Evolutionary conservation across 2,113 vertebrate genomes (phyloP), one percentile per base, ranked within the genome.

Genomic region (Cercopithecus mona): DNA sequence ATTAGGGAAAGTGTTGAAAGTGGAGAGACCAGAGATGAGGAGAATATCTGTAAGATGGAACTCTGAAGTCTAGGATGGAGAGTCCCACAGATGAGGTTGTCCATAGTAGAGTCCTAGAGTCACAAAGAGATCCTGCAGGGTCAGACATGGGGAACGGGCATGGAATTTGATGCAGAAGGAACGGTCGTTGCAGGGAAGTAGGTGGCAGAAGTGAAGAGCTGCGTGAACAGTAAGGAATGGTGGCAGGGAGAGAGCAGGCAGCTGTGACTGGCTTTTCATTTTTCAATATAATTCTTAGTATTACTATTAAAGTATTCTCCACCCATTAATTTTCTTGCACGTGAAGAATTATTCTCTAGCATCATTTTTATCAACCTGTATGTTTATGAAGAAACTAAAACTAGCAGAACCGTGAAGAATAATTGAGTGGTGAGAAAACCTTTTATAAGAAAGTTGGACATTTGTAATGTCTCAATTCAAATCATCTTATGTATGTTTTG

Each of bases 381-480:
- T 79, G n/a, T 96, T 85, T 93, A 12, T 90, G 48, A 90, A 88
- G 88, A 95, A 50, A 70, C 14, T 20, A 48, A 43, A 81, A 85
- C 43, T 50, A 76, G 48, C 8, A n/a, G n/a, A 64, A 13, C 48
- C 32, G 35, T 23, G 43, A 40, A 82, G 25, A 86, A 40, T 91
- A 59, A 82, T 50, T 66, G 68, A 66, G 16, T 73, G 22, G 1
- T 0, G 0, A 93, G 94, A 50, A 96, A 55, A 23, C 25, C 38
- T 83, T 94, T 86, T 55, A 48, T 17, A 68, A 8, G 22, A 64
- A 22, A 88, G 66, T 59, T 23, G 8, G 52, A 61, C 38, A 48
- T 76, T 85, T 93, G 82, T 79, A 50, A 22, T 82, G 27, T 68
- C 22, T 72, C 12, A 88, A 83, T 82, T 86, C 68, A 61, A n/a